Base-by-base conservation (phyloP, 2,888 invertebrate genomes). In the Subacronicta megacephala region DNA sequence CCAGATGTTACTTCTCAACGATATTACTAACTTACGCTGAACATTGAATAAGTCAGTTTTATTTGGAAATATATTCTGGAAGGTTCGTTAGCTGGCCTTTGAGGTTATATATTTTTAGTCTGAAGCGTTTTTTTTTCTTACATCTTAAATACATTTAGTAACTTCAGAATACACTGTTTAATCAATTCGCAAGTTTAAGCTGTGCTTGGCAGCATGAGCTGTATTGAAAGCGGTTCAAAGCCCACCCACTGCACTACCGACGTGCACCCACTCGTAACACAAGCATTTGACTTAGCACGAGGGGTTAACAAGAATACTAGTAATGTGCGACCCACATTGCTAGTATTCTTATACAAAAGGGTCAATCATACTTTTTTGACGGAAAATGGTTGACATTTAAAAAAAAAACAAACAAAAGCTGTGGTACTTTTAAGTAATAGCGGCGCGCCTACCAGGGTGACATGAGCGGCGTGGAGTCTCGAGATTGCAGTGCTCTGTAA, bases 401-500 rank as follows among this genome's bases (percentile, higher is more conserved):
- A 63, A 60, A 38, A 31, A 31, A 31, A 3, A 16, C 9, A 58
- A 40, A 50, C 41, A 72, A 51, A 42, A 31, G 9, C 2, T 45
- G 59, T 52, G 49, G 45, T 58, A 47, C 41, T 66, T 52, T 47
- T 66, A 31, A 52, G 61, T 72, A 72, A 73, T 55, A 54, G 55
- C 42, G 36, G 36, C 52, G 38, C 62, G 69, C 72, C 64, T 74
- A 70, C 75, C 57, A 76, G 74, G 62, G 43, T 45, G 35, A 41
- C 77, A 77, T 60, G 60, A 71, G 50, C 55, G 45, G 41, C 53
- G 64, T 41, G 60, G 58, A 57, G 60, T 59, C 66, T 55, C 67
- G 60, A 76, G 74, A 78, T 78, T 77, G 77, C 76, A 73, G 67
- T 68, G 65, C 65, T 73, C 44, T 40, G 46, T 75, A 73, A 75